Evolutionary conservation across 2,113 vertebrate genomes (phyloP).

Genomic region (Egretta garzetta): DNA sequence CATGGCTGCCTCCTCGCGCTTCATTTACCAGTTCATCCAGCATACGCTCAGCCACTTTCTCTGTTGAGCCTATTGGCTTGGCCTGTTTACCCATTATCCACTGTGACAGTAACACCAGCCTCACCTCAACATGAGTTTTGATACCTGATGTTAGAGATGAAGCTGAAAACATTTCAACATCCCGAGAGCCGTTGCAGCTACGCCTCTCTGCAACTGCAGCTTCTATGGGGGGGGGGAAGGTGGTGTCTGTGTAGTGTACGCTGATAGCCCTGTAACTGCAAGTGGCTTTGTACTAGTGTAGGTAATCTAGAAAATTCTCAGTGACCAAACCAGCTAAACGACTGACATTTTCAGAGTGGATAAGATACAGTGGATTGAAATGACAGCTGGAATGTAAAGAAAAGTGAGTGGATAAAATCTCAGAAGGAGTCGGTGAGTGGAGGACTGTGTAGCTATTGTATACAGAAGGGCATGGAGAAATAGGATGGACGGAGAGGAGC

Average conservation of each 20-base stretch:
- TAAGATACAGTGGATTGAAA: background rate
- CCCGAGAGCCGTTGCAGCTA: background rate
- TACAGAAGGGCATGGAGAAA: background rate
- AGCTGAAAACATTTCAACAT: background rate
- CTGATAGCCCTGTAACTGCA: background rate
- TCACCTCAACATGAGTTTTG: background rate
- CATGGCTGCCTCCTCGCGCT: background rate
- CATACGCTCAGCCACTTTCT: background rate
- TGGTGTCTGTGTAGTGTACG: background rate
- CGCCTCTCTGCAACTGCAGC: background rate
- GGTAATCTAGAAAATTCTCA: background rate
- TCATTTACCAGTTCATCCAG: background rate
- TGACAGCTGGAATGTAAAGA: background rate
- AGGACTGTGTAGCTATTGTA: background rate
- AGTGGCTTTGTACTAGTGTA: background rate
- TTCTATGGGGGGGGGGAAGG: too few relatives aligned
- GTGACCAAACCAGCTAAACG: background rate
- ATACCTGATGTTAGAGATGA: background rate
- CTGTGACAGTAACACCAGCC: background rate
- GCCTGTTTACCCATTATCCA: background rate
- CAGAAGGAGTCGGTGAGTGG: background rate
- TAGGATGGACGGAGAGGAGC: background rate
- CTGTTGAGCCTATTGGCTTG: accelerated
- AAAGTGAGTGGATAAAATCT: background rate
- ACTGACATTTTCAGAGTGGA: background rate